phyloP scores from a whole-genome alignment of 2,888 invertebrate genomes.

The Protophormia terraenovae region DNA sequence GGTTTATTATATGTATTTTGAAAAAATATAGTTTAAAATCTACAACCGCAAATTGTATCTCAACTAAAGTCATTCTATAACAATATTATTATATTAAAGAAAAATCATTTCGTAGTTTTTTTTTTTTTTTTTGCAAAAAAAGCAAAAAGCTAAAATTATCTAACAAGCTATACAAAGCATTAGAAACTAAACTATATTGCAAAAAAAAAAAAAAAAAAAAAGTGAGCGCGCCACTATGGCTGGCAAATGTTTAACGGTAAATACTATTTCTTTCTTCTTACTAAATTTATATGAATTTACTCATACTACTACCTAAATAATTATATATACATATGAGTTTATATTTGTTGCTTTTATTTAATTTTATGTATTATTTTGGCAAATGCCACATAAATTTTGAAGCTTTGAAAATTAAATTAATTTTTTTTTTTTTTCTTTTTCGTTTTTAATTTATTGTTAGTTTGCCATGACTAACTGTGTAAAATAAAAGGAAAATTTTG shows the following conservation, averaged over 20 bases:
- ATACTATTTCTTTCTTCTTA: too few relatives aligned
- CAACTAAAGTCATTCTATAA: conserved; percentile 17
- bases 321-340: not conserved
- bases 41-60: not conserved
- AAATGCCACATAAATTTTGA: not conserved
- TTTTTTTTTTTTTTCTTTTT: not conserved
- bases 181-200: too few relatives aligned
- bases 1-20: not conserved
- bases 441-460: not conserved
- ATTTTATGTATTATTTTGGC: conserved; percentile 32
- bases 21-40: not conserved
- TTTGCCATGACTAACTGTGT: not conserved
- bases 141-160: not conserved
- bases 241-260: conserved; percentile 53
- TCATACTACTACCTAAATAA: not conserved
- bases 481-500: not conserved
- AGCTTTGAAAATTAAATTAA: conserved; percentile 27
- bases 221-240: conserved; percentile 60
- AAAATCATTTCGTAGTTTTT: too few relatives aligned
- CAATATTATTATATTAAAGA: too few relatives aligned
- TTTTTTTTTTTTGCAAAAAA: not conserved
- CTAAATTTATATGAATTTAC: not conserved
- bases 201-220: too few relatives aligned
- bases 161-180: not conserved
- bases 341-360: not conserved